These are phyloP conservation scores for Conistra vaccinii DNA, from an alignment of 2,888 invertebrate species.

Conservation along the genomic window DNA sequence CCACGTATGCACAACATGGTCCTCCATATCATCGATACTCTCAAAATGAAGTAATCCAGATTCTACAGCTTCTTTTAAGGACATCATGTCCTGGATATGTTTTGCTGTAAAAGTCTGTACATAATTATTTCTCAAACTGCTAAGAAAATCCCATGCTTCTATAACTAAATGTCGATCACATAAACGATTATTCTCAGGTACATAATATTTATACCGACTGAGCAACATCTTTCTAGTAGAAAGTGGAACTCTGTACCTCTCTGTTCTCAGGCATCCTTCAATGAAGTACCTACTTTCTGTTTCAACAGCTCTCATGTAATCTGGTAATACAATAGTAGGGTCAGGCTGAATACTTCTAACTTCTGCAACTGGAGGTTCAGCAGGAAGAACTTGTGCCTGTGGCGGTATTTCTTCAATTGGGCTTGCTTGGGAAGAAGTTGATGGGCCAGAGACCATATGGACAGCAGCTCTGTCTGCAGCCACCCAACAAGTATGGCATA, in stretches of 20 bases:
- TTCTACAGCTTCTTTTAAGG: too few species aligned
- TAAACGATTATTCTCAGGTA: conserved; percentile 9
- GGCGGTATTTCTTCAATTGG: background rate
- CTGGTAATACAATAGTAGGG: conserved; percentile 19
- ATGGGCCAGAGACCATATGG: conserved; percentile 7
- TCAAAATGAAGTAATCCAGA: background rate
- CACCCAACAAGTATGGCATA: too few species aligned
- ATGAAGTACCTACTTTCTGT: conserved; percentile 4
- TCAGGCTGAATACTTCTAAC: background rate
- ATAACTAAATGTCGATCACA: conserved; percentile 9
- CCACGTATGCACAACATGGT: too few species aligned
- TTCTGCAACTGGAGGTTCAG: background rate
- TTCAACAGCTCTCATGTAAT: conserved; percentile 10
- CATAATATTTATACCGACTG: conserved; percentile 12
- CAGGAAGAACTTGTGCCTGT: background rate
- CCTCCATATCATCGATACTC: too few species aligned
- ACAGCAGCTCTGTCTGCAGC: too few species aligned
- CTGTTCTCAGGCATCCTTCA: too few species aligned
- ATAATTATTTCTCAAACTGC: too few species aligned
- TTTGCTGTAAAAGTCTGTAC: too few species aligned
- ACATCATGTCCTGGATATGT: too few species aligned
- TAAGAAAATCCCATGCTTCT: conserved; percentile 8
- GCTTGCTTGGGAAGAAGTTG: conserved; percentile 1
- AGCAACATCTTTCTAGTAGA: conserved; percentile 11
- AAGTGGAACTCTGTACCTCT: conserved; percentile 4